Percentiles rank a stretch among this genome's conserved stretches.
These are phyloP conservation scores for Melanostoma scalare DNA, from an alignment of 2,888 invertebrate genomes.

Conservation along the genomic window DNA sequence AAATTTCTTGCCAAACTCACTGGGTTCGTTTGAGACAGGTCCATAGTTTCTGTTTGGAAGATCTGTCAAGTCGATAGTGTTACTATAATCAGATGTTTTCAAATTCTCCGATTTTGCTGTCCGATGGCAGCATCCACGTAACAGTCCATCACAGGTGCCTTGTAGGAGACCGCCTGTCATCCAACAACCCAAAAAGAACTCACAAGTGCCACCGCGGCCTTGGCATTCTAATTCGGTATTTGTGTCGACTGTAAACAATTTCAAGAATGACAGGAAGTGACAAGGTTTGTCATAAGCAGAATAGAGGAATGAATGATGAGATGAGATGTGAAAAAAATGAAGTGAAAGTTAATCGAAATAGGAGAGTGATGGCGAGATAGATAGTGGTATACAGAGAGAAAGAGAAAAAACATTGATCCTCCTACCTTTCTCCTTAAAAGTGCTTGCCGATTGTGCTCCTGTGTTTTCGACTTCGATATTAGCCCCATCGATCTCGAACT, in stretches of 20 bases:
- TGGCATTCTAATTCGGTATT: slow-evolving; percentile 81
- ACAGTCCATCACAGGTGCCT: slow-evolving; percentile 90
- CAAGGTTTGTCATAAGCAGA: neutral
- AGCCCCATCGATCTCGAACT: slow-evolving; percentile 83
- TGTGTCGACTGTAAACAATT: slow-evolving; percentile 78
- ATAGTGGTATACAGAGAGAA: neutral
- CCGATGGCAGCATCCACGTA: slow-evolving; percentile 94
- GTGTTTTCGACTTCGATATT: slow-evolving; percentile 77
- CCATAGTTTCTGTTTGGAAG: slow-evolving; percentile 85
- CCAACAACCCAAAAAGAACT: slow-evolving; percentile 96
- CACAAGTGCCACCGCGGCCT: slow-evolving; percentile 89
- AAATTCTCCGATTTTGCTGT: slow-evolving; percentile 86
- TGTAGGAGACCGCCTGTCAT: slow-evolving; percentile 93
- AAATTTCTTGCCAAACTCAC: slow-evolving; percentile 84
- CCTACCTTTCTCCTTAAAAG: slow-evolving; percentile 87
- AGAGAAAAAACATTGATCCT: slow-evolving; percentile 64
- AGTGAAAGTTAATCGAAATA: neutral
- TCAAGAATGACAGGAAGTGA: neutral
- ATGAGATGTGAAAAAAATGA: slow-evolving; percentile 1
- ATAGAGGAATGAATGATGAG: slow-evolving; percentile 19
- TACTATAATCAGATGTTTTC: slow-evolving; percentile 86
- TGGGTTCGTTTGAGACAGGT: slow-evolving; percentile 90
- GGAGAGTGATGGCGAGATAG: slow-evolving; percentile 6
- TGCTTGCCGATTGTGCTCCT: slow-evolving; percentile 82
- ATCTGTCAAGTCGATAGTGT: slow-evolving; percentile 85